Evolutionary conservation across 2,797 vertebrate genomes (phyloP).

Genomic region (Pantherophis vulpinus): DNA sequence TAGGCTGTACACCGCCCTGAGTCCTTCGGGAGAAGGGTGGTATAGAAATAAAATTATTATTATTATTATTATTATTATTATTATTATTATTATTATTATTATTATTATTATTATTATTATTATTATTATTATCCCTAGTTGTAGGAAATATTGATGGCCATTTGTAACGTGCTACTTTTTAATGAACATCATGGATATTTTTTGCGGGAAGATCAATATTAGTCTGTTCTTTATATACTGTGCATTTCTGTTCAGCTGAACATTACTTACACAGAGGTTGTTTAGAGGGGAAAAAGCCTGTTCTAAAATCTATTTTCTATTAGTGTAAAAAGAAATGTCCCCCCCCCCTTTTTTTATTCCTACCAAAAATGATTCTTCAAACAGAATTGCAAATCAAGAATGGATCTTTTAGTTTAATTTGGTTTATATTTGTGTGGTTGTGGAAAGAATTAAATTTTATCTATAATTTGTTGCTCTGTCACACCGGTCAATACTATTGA

Average conservation of each 20-base stretch:
- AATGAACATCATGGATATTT: constrained; percentile 15
- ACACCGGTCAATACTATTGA: constrained; percentile 15
- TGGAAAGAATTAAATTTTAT: constrained; percentile 1
- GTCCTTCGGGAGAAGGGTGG: too few relatives aligned
- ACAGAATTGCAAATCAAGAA: constrained; percentile 3
- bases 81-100: too few relatives aligned
- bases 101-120: too few relatives aligned
- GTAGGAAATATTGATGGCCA: neutral
- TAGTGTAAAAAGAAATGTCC: constrained; percentile 31
- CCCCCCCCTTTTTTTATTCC: neutral
- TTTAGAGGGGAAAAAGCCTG: constrained; percentile 18
- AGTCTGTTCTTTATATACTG: neutral
- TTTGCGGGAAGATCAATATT: constrained; percentile 25
- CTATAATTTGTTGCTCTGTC: neutral
- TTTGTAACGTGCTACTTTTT: neutral
- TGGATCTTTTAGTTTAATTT: constrained; percentile 31
- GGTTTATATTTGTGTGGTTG: neutral
- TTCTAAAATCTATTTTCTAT: constrained; percentile 34
- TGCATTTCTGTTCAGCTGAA: constrained; percentile 21
- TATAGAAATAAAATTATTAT: too few relatives aligned
- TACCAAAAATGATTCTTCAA: constrained; percentile 27
- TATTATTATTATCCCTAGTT: neutral
- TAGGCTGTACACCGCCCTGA: too few relatives aligned
- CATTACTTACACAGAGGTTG: neutral
- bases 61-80: too few relatives aligned